Base-by-base conservation (phyloP, 2,888 invertebrate species). In the Metopia argyrocephala region DNA sequence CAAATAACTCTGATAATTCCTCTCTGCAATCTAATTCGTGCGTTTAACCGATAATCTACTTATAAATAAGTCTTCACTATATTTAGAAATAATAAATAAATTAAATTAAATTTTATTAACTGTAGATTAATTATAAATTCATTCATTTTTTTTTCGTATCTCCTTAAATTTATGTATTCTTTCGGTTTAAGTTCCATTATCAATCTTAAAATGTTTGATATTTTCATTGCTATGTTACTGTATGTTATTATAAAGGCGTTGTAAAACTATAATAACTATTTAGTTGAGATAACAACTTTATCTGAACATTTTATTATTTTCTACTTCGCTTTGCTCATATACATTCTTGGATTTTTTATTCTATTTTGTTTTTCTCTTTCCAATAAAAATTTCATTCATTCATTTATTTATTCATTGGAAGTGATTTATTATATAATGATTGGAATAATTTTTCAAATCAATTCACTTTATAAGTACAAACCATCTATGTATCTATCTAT, bases 391-490 rank as follows among this genome's bases (percentile, higher is more conserved):
- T 70, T 65, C 52, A 65, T 70, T 70, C 52, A 65, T 70, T 38
- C 3, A 1, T 38, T 6, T 15, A 12, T 38, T 9, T 15, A 38
- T 38, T 70, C 64, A 70, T 65, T 52, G 64, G 38, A 65, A 52
- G 45, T 76, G 76, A 76, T 76, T 76, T 76, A 76, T 76, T 64
- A 52, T 45, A 52, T 52, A 65, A 57, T 65, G 70, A 64, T 45
- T 50, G 57, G 21, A 70, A 52, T 57, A 70, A 68, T 48, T 62
- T 76, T 54, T 68, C 68, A 61, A 68, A 52, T 23, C 3, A 59
- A 50, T 18, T 57, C 57, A 74, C 23, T 59, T 48, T 20, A 20
- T 7, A 57, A 57, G 31, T n/a, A 48, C 48, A 20, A n/a, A 20
- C 48, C 18, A 48, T 20, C 31, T 45, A n/a, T n/a, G n/a, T 31